A percentile compares a stretch with the other conserved stretches of the same genome.
phyloP scores from a whole-genome alignment of 2,888 invertebrate species.

The Capitulum mitella region DNA sequence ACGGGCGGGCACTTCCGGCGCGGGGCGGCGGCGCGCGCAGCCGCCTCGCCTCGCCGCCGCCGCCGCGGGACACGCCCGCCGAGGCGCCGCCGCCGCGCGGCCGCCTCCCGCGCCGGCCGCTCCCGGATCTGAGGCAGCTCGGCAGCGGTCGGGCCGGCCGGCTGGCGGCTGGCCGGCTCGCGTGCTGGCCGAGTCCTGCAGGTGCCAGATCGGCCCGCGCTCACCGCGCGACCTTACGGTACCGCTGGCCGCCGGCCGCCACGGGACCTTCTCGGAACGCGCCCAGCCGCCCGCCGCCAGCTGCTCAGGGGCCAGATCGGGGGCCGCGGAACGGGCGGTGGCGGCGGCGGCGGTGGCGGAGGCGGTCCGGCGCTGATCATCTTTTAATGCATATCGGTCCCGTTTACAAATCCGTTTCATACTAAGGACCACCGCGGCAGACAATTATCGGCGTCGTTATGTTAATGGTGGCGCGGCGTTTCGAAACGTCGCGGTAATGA shows the following conservation, averaged over 20 bases:
- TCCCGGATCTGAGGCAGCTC: too few relatives aligned
- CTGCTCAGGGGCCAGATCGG: too few relatives aligned
- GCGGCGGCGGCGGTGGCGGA: neutral
- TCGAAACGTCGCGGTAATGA: neutral
- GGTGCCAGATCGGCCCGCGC: too few relatives aligned
- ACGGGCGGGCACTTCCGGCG: neutral
- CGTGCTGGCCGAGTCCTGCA: neutral
- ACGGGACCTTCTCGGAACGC: too few relatives aligned
- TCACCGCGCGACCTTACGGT: too few relatives aligned
- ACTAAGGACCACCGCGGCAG: neutral
- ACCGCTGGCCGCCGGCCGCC: too few relatives aligned
- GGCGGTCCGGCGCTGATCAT: neutral
- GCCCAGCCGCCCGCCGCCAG: too few relatives aligned
- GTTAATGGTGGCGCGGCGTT: neutral
- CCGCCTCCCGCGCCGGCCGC: too few relatives aligned
- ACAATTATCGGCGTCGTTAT: neutral
- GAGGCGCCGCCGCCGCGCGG: too few relatives aligned
- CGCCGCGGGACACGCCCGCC: too few relatives aligned
- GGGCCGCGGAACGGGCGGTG: too few relatives aligned
- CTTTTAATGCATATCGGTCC: neutral
- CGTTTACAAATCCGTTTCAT: neutral
- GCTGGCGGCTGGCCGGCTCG: neutral
- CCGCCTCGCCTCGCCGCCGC: too few relatives aligned
- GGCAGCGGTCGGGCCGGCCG: neutral
- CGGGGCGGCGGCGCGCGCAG: neutral